Evolutionary conservation across 1,140 invertebrate species (phyloP), one percentile per base, ranked within the genome.

Genomic region (Eumaeus atala): DNA sequence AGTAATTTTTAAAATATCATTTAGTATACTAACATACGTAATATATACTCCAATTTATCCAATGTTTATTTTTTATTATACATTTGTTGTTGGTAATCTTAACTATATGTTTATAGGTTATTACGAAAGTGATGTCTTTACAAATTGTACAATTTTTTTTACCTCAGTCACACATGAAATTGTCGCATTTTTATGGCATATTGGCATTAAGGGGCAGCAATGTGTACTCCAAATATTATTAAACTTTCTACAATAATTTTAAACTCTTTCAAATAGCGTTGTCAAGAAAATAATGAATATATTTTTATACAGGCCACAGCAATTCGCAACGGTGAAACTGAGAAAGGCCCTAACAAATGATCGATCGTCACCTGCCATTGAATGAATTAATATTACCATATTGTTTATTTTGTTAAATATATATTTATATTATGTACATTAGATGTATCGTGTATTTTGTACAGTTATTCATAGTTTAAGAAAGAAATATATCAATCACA

Each of bases 331-430:
- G 51, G 94, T 96, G 69, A 96, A 95, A 89, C 90, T 95, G 70
- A 90, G 93, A 72, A 95, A 95, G 89, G 93, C 93, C 56, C 92
- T 94, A 87, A 95, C 93, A 76, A 94, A 95, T 80, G 94, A 96
- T 85, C 91, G 94, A 66, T 94, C 93, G 49, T 93, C 93, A 64
- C 94, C 94, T 47, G 88, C 92, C 74, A 91, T 93, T 69, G 90
- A 90, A 74, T 87, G 87, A 86, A 70, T 68, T 66, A n/a, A n/a
- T n/a, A 67, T 70, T 77, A 57, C 54, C 44, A 58, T 54, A 51
- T 33, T 35, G 40, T 70, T 77, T 77, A 78, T 81, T 82, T 84
- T 84, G 78, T 84, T 82, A 83, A 68, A 76, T 68, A 68, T 67
- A 67, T 61, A 62, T 70, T 78, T 75, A 72, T 79, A 74, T 73